These are phyloP conservation scores for Tragulus kanchil DNA, from an alignment of 2,113 vertebrate genomes.

Conservation along the genomic window DNA sequence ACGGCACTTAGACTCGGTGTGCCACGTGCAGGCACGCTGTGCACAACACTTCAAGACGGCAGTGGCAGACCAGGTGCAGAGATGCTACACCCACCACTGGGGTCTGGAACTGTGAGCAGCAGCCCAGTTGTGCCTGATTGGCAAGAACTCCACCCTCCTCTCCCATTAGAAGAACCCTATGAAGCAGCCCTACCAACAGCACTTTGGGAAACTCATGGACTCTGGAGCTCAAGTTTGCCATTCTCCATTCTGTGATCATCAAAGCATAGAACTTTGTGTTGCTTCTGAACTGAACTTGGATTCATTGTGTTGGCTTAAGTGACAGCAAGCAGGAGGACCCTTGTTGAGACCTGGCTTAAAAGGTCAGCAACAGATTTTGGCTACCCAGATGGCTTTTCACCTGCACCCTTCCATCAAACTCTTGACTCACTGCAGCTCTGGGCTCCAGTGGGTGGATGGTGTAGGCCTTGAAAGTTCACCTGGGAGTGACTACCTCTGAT, in stretches of 20 bases:
- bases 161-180: not conserved
- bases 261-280: not conserved
- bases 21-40: accelerated
- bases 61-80: not conserved
- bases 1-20: not conserved
- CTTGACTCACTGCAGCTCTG: not conserved
- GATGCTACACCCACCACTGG: not conserved
- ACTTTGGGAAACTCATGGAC: not conserved
- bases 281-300: not conserved
- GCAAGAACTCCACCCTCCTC: not conserved
- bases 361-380: not conserved
- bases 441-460: not conserved
- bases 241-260: not conserved
- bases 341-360: not conserved
- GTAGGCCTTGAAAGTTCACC: not conserved
- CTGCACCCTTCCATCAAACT: not conserved
- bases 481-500: not conserved
- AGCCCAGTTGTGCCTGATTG: not conserved
- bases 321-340: not conserved
- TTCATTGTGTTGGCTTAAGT: not conserved
- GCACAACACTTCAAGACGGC: not conserved
- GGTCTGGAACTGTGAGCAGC: not conserved
- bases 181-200: not conserved
- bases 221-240: not conserved
- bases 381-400: not conserved